Evolutionary conservation across 2,888 invertebrate species (phyloP).

Genomic region (Diarsia brunnea): DNA sequence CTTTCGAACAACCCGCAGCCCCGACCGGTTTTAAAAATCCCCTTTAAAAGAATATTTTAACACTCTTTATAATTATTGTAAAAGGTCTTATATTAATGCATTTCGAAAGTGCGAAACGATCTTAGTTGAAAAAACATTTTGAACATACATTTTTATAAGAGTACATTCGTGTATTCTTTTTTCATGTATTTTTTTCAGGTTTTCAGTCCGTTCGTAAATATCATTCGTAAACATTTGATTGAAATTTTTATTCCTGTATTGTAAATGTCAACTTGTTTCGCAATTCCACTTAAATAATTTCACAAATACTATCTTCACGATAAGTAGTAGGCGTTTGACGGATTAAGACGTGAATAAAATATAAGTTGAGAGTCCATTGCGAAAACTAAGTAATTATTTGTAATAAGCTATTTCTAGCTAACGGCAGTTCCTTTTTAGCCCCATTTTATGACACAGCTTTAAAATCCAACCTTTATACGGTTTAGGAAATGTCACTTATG

Average conservation of each 20-base stretch:
- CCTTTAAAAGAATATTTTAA: no score
- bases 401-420: slow-evolving; percentile 8
- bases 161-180: no score
- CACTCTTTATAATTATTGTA: no score
- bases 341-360: slow-evolving; percentile 47
- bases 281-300: slow-evolving; percentile 29
- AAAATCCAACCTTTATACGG: no score
- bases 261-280: slow-evolving; percentile 12
- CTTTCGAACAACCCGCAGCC: no score
- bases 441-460: no score
- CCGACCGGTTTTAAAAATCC: no score
- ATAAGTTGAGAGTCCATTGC: slow-evolving; percentile 24
- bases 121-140: no score
- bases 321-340: slow-evolving; percentile 13
- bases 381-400: slow-evolving; percentile 3
- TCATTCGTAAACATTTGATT: slow-evolving; percentile 36
- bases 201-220: slow-evolving; percentile 16
- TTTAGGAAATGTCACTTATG: no score
- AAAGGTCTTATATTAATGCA: no score
- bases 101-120: no score
- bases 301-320: slow-evolving; percentile 14
- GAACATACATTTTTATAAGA: no score
- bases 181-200: slow-evolving; percentile 5
- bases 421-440: neutral
- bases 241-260: slow-evolving; percentile 30